These are phyloP conservation scores for Malurus splendens DNA, from an alignment of 2,797 vertebrate genomes.

Conservation along the genomic window DNA sequence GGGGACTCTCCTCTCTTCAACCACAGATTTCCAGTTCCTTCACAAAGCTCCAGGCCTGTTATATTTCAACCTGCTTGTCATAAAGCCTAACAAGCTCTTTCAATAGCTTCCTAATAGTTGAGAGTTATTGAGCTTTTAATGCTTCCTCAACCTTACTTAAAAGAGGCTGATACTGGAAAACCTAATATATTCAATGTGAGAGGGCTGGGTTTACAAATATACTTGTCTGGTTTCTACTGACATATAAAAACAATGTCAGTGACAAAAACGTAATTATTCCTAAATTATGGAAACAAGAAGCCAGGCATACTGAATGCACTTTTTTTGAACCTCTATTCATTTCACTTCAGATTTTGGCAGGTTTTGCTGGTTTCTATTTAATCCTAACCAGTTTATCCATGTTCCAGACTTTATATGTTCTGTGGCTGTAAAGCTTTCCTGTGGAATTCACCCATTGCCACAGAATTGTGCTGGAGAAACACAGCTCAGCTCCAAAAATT, in stretches of 20 bases:
- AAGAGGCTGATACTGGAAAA: slow-evolving; percentile 35
- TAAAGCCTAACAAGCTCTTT: slow-evolving; percentile 34
- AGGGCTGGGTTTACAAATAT: slow-evolving; percentile 16
- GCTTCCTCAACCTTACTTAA: slow-evolving; percentile 30
- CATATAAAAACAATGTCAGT: slow-evolving; percentile 59
- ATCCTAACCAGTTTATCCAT: slow-evolving; percentile 44
- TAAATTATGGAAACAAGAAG: slow-evolving; percentile 55
- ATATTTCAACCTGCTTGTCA: slow-evolving; percentile 20
- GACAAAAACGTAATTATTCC: slow-evolving; percentile 59
- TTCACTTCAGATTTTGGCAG: slow-evolving; percentile 46
- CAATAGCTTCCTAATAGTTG: slow-evolving; percentile 26
- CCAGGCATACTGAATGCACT: slow-evolving; percentile 39
- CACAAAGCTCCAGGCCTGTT: slow-evolving; percentile 13
- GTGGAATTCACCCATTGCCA: not conserved
- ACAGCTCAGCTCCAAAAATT: not conserved
- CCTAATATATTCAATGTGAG: slow-evolving; percentile 40
- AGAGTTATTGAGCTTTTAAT: slow-evolving; percentile 32
- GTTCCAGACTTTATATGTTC: slow-evolving; percentile 43
- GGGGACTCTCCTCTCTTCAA: slow-evolving; percentile 5
- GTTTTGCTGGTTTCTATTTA: slow-evolving; percentile 47
- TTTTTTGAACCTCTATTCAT: slow-evolving; percentile 62
- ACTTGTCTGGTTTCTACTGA: slow-evolving; percentile 55
- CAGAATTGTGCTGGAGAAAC: slow-evolving; percentile 13
- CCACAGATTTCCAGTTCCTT: not conserved
- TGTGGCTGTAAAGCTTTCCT: slow-evolving; percentile 30